phyloP scores from a whole-genome alignment of 2,113 vertebrate genomes.

The Anoplopoma fimbria region DNA sequence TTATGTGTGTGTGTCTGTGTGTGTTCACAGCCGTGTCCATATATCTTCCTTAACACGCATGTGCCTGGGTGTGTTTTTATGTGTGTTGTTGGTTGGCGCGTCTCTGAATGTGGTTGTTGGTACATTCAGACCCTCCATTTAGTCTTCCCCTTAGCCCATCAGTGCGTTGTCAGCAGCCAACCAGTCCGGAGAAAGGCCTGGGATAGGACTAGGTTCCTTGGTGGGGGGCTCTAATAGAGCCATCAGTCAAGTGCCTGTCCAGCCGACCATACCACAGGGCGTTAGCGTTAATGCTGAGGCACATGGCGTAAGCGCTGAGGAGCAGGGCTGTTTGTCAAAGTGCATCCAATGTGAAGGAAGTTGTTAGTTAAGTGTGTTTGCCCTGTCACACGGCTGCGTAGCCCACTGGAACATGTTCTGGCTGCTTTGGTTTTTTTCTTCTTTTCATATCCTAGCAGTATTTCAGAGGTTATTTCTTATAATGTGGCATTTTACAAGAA shows the following conservation, averaged over 20 bases:
- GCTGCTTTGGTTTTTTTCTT: conserved; percentile 23
- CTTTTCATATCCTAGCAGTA: neutral
- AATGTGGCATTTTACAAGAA: neutral
- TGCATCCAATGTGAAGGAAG: conserved; percentile 82
- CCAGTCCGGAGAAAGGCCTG: conserved; percentile 80
- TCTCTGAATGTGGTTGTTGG: conserved; percentile 71
- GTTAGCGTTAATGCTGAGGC: conserved; percentile 81
- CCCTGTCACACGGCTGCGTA: conserved; percentile 65
- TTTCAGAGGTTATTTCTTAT: neutral
- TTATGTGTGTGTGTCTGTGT: conserved; percentile 71
- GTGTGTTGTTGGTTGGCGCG: conserved; percentile 52
- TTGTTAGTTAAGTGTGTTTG: conserved; percentile 82
- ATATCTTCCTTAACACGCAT: conserved; percentile 40
- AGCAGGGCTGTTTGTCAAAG: conserved; percentile 84
- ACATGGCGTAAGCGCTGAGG: conserved; percentile 75
- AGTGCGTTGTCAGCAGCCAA: conserved; percentile 91
- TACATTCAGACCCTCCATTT: conserved; percentile 80
- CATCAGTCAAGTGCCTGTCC: conserved; percentile 91
- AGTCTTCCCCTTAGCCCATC: conserved; percentile 75
- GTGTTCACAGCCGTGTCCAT: conserved; percentile 51
- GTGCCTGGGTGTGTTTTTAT: conserved; percentile 46
- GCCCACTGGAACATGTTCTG: conserved; percentile 58
- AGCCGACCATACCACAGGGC: conserved; percentile 80
- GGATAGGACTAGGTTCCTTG: conserved; percentile 88
- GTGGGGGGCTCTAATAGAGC: conserved; percentile 90